Conservation (phyloP, 2,113 vertebrate species). For the Abramis brama region DNA sequence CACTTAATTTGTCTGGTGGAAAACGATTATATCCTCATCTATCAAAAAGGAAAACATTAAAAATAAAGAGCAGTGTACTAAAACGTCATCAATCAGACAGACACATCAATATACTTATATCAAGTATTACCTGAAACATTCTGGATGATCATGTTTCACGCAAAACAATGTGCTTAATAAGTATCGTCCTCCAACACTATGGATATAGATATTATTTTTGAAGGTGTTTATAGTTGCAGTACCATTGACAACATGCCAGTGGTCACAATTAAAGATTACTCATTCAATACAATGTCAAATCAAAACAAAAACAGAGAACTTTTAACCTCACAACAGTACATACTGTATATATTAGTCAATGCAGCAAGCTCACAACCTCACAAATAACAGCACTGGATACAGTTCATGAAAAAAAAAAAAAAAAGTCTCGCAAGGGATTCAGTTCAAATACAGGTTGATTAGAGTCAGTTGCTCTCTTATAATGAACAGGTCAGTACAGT, state of each 20-base stretch:
- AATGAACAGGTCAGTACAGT: conserved; percentile 21
- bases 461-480: background rate
- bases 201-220: conserved; percentile 3
- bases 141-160: conserved; percentile 22
- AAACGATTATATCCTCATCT: conserved; percentile 15
- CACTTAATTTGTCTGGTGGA: conserved; percentile 11
- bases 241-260: conserved; percentile 24
- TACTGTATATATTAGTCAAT: conserved; percentile 10
- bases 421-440: background rate
- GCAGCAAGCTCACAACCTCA: conserved; percentile 5
- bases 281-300: background rate
- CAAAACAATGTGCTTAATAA: conserved; percentile 36
- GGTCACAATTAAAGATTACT: background rate
- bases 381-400: background rate
- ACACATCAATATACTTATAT: conserved; percentile 31
- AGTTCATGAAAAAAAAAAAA: background rate
- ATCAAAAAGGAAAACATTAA: conserved; percentile 19
- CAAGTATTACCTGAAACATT: conserved; percentile 37
- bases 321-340: conserved; percentile 19
- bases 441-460: conserved; percentile 11
- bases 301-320: conserved; percentile 17
- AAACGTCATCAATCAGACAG: background rate
- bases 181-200: background rate
- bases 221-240: background rate
- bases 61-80: conserved; percentile 10